Base-by-base conservation (phyloP, 2,797 vertebrate genomes). In the Prionace glauca region DNA sequence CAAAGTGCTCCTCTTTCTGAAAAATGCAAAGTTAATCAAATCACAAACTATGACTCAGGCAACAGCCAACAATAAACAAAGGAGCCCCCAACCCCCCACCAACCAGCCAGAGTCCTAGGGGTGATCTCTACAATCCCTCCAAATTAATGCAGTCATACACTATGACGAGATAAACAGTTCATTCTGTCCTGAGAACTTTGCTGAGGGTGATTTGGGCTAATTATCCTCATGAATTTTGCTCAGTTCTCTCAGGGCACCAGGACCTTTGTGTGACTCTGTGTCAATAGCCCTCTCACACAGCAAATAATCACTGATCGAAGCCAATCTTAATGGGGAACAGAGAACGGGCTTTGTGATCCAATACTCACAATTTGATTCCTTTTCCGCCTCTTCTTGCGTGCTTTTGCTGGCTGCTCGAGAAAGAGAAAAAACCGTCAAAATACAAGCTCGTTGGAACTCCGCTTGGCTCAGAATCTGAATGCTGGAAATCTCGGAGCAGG, bases 1-100 rank as follows among this genome's bases (percentile, higher is more conserved):
- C 99, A 3, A 99, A 97, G 71, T 98, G 98, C 95, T 98, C 99
- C 96, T 99, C 98, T 96, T 98, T 97, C 99, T 99, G 96, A 10
- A 95, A 95, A 79, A 88, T 41, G 4, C 24, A 69, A 69, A 71
- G 2, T 11, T 14, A 41, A 41, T 18, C 32, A 69, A 41, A 10
- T 41, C 8, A 45, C 7, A 36, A 69, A 41, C 0, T 0, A 41
- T 24, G 5, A 62, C 7, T n/a, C 12, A 36, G 62, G 60, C 36
- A 67, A 8, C 9, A 65, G 45, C 50, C 45, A 56, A 56, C 56
- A 60, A 60, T 60, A 32, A 60, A 29, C 24, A 32, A 56, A 26
- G 87, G 45, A 56, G 9, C 2, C 9, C 1, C 50, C 45, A 50
- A 50, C 3, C 45, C 45, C 41, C 41, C 41, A 41, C 41, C 36